Evolutionary conservation across 2,797 vertebrate genomes (phyloP).

Genomic region (Lithobates pipiens): DNA sequence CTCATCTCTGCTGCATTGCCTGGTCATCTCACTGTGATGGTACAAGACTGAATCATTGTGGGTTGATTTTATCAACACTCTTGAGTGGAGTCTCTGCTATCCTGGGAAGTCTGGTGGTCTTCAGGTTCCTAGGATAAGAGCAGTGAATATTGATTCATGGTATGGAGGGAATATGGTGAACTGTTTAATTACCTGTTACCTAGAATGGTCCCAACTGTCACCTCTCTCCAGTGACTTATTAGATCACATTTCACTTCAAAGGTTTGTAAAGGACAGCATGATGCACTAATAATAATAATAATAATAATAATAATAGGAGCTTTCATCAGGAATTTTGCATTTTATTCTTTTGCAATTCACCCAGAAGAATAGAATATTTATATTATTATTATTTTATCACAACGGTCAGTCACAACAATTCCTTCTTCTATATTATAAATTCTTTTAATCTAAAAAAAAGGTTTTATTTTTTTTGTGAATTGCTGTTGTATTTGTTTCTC

Average conservation of each 20-base stretch:
- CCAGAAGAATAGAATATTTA: too few species aligned
- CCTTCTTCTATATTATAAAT: too few species aligned
- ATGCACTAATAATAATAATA: background rate
- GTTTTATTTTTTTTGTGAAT: too few species aligned
- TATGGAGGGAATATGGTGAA: conserved; percentile 3
- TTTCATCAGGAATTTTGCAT: too few species aligned
- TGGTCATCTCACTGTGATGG: background rate
- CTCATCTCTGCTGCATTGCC: too few species aligned
- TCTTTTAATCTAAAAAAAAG: too few species aligned
- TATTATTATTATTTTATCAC: too few species aligned
- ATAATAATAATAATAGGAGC: background rate
- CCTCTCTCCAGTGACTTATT: conserved; percentile 1
- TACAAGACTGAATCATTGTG: background rate
- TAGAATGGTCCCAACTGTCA: background rate
- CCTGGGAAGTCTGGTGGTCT: background rate
- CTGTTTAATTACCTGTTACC: conserved; percentile 17
- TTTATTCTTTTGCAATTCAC: too few species aligned
- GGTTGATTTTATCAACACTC: background rate
- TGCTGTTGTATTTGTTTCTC: too few species aligned
- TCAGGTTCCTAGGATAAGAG: background rate
- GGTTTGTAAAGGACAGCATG: too few species aligned
- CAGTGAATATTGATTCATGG: conserved; percentile 11
- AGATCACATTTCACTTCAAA: background rate
- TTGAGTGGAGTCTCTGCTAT: background rate
- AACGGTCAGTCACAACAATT: too few species aligned